Evolutionary conservation across 2,113 vertebrate genomes (phyloP).

Genomic region (Phalacrocorax carbo): DNA sequence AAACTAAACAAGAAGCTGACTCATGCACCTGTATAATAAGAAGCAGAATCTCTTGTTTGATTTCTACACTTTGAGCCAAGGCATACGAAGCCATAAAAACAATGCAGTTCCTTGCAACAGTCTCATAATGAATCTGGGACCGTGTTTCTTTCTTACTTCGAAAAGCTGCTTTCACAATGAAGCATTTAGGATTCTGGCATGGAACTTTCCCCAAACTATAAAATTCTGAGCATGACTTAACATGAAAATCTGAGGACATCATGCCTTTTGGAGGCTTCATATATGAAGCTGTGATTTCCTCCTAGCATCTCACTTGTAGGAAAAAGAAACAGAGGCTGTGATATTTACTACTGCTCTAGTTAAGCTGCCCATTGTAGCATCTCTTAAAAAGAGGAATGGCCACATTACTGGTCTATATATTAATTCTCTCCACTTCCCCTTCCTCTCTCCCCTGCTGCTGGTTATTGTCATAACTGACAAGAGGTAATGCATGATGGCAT

Average conservation of each 20-base stretch:
- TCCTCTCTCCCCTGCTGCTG: slow-evolving; percentile 51
- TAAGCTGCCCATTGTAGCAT: not conserved
- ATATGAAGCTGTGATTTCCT: not conserved
- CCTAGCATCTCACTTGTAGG: not conserved
- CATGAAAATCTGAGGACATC: slow-evolving; percentile 41
- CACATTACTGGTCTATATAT: not conserved
- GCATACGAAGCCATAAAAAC: slow-evolving; percentile 16
- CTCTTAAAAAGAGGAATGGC: not conserved
- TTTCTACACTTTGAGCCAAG: slow-evolving; percentile 39
- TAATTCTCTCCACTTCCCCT: slow-evolving; percentile 35
- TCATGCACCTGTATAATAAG: slow-evolving; percentile 52
- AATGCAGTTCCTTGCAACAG: slow-evolving; percentile 47
- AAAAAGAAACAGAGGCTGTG: not conserved
- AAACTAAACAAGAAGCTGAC: slow-evolving; percentile 58
- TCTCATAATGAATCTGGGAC: not conserved
- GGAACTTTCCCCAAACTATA: not conserved
- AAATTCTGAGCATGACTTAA: slow-evolving; percentile 53
- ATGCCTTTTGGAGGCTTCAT: not conserved
- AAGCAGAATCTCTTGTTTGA: slow-evolving; percentile 37
- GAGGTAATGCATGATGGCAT: slow-evolving; percentile 26
- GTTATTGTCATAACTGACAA: slow-evolving; percentile 33
- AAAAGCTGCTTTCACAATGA: slow-evolving; percentile 43
- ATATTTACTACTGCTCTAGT: not conserved
- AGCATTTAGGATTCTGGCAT: slow-evolving; percentile 30
- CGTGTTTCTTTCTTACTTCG: not conserved